Conservation (phyloP, 2,797 vertebrate species). For the Microcaecilia unicolor region DNA sequence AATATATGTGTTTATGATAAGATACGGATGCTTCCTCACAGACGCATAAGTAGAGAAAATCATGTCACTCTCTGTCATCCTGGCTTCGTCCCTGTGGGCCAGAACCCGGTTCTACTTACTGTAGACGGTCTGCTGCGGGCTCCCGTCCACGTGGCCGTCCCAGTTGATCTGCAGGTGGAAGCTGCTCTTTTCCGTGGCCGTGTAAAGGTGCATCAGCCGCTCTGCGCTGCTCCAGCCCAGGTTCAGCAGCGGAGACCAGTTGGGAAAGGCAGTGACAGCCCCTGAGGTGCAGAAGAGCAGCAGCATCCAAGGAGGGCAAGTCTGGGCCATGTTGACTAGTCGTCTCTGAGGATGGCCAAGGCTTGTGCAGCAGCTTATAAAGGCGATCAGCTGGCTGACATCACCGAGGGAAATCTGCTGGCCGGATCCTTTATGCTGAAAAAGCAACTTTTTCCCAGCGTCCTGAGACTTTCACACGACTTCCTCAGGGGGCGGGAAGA, state of each 20-base stretch:
- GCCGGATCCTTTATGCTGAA: conserved; percentile 59
- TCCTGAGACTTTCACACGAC: conserved; percentile 29
- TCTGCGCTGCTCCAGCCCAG: conserved; percentile 76
- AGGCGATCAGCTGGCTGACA: conserved; percentile 45
- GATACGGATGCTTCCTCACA: too few species aligned
- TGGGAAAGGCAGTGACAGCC: conserved; percentile 46
- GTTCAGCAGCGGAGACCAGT: conserved; percentile 72
- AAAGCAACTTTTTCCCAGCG: conserved; percentile 48
- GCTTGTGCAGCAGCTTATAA: conserved; percentile 49
- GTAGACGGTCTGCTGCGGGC: conserved; percentile 50
- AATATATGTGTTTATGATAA: too few species aligned
- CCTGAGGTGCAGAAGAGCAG: conserved; percentile 44
- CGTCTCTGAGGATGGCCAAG: conserved; percentile 23
- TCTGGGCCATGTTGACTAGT: conserved; percentile 8
- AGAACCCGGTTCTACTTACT: too few species aligned
- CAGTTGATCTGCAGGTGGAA: conserved; percentile 71
- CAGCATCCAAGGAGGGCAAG: conserved; percentile 12
- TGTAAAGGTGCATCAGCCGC: conserved; percentile 80
- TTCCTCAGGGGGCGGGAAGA: too few species aligned
- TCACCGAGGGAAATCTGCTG: conserved; percentile 52
- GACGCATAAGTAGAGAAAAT: too few species aligned
- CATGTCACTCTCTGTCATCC: too few species aligned
- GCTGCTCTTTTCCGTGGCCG: conserved; percentile 70
- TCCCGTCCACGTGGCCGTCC: conserved; percentile 41
- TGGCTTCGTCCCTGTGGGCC: too few species aligned